Evolutionary conservation across 2,888 invertebrate genomes (phyloP), one percentile per base, ranked within the genome.

Genomic region (Callyntrura sp.): DNA sequence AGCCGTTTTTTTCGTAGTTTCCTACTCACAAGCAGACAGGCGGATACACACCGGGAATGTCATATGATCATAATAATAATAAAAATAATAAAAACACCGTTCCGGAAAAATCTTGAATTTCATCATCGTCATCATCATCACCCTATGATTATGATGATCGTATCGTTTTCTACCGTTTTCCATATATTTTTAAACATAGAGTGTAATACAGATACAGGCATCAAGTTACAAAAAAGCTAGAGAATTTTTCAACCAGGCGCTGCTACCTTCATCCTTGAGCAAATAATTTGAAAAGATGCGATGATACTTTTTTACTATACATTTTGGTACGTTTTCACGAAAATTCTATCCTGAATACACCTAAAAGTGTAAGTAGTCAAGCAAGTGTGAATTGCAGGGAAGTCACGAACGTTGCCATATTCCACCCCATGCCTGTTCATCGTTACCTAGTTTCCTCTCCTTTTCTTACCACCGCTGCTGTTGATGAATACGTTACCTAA

Each of bases 401-500:
- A 35, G 28, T 35, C 68, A n/a, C 68, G 12, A 8, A 28, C n/a
- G 35, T 17, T n/a, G 28, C 68, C 11, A 43, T 70, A 70, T 70
- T 57, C 51, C 48, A 51, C 51, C 51, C 51, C 35, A 79, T 57
- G 60, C 35, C 79, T 60, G 79, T 35, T 79, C 57, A 70, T 85
- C 85, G 85, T 87, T 87, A 87, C 86, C 86, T 87, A 87, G n/a
- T 81, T 87, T 85, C 55, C 62, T 35, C 35, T 51, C 8, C n/a
- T 45, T 57, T 35, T 28, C 35, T 9, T n/a, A 62, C 62, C 48
- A 20, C 85, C 60, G 76, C n/a, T 48, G 62, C 65, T 62, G 25
- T 48, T 85, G 85, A 85, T 87, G 81, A 87, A 81, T 87, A 68
- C 28, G 86, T 81, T 87, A 87, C 86, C 86, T 87, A 87, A 87